A percentile compares a stretch with the other conserved stretches of the same genome.
These are phyloP conservation scores for Adelognathus sp. DNA, from an alignment of 2,888 invertebrate species.

Conservation along the genomic window DNA sequence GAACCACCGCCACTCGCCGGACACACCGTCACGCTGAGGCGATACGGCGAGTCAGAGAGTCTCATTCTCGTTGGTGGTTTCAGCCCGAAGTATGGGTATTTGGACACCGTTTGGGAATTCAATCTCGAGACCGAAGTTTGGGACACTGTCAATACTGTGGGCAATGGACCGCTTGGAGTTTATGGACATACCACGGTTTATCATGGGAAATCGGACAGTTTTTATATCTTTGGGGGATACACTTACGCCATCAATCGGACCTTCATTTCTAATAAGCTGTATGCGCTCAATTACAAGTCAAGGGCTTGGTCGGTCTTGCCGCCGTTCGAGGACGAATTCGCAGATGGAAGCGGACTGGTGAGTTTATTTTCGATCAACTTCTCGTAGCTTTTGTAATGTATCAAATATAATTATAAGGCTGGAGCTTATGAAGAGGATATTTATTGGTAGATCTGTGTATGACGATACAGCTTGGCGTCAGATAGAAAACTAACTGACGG, in stretches of 20 bases:
- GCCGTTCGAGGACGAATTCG: slow-evolving; percentile 84
- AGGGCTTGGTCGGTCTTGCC: slow-evolving; percentile 91
- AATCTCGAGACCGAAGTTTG: slow-evolving; percentile 89
- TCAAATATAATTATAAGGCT: too few relatives aligned
- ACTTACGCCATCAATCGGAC: slow-evolving; percentile 88
- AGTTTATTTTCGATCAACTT: slow-evolving; percentile 60
- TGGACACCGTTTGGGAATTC: slow-evolving; percentile 90
- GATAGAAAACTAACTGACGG: too few relatives aligned
- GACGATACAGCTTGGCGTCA: too few relatives aligned
- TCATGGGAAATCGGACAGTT: slow-evolving; percentile 89
- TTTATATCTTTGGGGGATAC: slow-evolving; percentile 96
- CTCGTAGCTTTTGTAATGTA: too few relatives aligned
- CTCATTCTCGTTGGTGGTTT: slow-evolving; percentile 94
- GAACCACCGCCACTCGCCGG: slow-evolving; percentile 92
- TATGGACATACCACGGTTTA: slow-evolving; percentile 96
- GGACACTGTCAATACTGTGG: slow-evolving; percentile 87
- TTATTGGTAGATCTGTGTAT: too few relatives aligned
- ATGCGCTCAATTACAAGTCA: slow-evolving; percentile 89
- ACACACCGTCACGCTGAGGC: slow-evolving; percentile 92
- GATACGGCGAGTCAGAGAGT: slow-evolving; percentile 88
- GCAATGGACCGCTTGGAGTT: slow-evolving; percentile 90
- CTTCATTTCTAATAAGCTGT: slow-evolving; percentile 89
- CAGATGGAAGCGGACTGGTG: slow-evolving; percentile 80
- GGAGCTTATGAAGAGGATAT: too few relatives aligned
- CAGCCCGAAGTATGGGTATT: slow-evolving; percentile 88